Percentiles rank a stretch among this genome's conserved stretches.
Conservation (phyloP, 2,888 invertebrate genomes). For the Agapostemon virescens region DNA sequence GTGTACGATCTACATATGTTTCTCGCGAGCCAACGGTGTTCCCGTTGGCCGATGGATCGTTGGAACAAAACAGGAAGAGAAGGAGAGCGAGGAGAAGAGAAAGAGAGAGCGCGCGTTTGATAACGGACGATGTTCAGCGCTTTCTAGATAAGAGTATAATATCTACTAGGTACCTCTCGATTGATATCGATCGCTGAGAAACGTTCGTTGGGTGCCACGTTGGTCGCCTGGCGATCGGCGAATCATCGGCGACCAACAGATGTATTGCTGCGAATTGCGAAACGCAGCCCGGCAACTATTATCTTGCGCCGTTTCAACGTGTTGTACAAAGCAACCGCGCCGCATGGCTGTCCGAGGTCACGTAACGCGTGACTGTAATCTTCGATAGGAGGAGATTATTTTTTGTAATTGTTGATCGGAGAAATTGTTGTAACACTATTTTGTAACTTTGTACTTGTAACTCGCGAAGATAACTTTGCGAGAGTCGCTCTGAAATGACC, state of each 20-base stretch:
- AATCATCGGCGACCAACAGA: not conserved
- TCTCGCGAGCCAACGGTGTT: not conserved
- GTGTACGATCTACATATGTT: conserved; percentile 7
- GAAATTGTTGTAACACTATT: conserved; percentile 5
- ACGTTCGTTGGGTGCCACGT: not conserved
- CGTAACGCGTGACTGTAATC: conserved; percentile 2
- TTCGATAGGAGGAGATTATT: conserved; percentile 8
- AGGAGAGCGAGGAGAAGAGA: too few species aligned
- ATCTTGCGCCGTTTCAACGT: not conserved
- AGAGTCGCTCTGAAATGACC: not conserved
- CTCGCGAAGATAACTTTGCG: not conserved
- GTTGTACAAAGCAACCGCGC: not conserved
- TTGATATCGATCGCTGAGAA: not conserved
- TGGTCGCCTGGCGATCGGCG: not conserved
- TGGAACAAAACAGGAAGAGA: too few species aligned
- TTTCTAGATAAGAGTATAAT: conserved; percentile 22
- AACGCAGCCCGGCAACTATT: not conserved
- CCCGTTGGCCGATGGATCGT: not conserved
- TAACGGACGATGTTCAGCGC: conserved; percentile 9
- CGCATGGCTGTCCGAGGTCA: not conserved
- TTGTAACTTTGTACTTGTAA: not conserved
- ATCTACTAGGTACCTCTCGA: not conserved
- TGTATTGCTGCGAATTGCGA: not conserved
- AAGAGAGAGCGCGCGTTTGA: not conserved
- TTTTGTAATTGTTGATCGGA: conserved; percentile 20